Evolutionary conservation across 2,888 invertebrate species (phyloP), one percentile per base, ranked within the genome.

Genomic region (Lasiommata megera): DNA sequence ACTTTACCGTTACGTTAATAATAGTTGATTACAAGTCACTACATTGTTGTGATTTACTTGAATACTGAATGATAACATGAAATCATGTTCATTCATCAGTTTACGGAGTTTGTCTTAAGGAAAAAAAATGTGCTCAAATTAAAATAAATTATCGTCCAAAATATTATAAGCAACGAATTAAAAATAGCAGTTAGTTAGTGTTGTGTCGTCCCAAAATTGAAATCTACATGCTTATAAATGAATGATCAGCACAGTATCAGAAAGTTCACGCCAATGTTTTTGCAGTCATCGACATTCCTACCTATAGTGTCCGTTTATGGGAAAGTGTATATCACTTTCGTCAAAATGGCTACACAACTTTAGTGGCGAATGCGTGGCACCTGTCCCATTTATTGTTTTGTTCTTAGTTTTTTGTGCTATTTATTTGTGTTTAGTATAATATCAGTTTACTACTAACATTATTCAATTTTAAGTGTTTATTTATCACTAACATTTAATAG

Each of bases 361-460:
- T 37, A 44, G 54, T 38, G 50, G 40, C 37, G 23, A 44, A 44
- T 38, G 40, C 36, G 44, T 51, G 38, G 46, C 40, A 71, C 73
- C 77, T 71, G 74, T 72, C 73, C 76, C 71, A 72, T 77, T 75
- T 72, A 74, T 71, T 72, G 71, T 77, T 79, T 80, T 79, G 74
- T 77, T 80, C 77, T 79, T 78, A 72, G 64, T 76, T 71, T 74
- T 74, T 79, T 71, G 72, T 77, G 71, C 73, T 80, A 78, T 83
- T 84, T 62, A 64, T 65, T 77, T 82, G 72, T 84, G 79, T 84
- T 85, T 84, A 87, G 84, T 79, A 74, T 88, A 85, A 74, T 80
- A 82, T 82, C 80, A 78, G 82, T 87, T 86, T 80, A 79, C 79
- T 71, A 84, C 82, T 86, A 86, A 87, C 82, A 82, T 77, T 72